A percentile compares a stretch with the other conserved stretches of the same genome.
These are phyloP conservation scores for Orycteropus afer DNA, from an alignment of 2,113 vertebrate genomes.

Conservation along the genomic window DNA sequence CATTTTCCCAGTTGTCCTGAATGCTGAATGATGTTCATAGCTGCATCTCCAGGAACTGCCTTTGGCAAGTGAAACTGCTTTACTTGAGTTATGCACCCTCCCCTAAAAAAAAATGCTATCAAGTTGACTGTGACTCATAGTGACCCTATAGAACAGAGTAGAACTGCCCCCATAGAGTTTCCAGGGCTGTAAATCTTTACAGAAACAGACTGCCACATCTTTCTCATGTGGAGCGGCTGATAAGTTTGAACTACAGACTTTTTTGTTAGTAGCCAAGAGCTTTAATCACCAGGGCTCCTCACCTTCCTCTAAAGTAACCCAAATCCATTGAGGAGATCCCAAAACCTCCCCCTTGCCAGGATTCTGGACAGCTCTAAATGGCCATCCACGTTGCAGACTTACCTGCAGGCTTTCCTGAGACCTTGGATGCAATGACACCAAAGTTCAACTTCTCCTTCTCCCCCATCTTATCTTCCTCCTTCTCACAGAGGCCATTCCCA, in stretches of 20 bases:
- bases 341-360: not conserved
- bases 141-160: no score
- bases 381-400: not conserved
- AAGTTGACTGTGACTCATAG: no score
- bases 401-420: not conserved
- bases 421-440: not conserved
- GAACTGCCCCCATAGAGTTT: no score
- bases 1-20: not conserved
- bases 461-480: not conserved
- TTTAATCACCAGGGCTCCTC: no score
- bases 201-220: no score
- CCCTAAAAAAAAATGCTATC: no score
- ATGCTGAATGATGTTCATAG: not conserved
- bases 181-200: no score
- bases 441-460: not conserved
- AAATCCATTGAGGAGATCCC: not conserved
- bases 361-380: not conserved
- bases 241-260: no score
- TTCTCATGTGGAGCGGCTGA: no score
- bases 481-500: rapidly evolving
- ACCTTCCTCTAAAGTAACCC: not conserved
- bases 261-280: no score
- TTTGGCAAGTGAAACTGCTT: not conserved
- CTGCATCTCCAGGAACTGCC: not conserved
- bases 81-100: not conserved